Conservation (phyloP, 2,113 vertebrate species). For the Thinocorus orbignyianus region DNA sequence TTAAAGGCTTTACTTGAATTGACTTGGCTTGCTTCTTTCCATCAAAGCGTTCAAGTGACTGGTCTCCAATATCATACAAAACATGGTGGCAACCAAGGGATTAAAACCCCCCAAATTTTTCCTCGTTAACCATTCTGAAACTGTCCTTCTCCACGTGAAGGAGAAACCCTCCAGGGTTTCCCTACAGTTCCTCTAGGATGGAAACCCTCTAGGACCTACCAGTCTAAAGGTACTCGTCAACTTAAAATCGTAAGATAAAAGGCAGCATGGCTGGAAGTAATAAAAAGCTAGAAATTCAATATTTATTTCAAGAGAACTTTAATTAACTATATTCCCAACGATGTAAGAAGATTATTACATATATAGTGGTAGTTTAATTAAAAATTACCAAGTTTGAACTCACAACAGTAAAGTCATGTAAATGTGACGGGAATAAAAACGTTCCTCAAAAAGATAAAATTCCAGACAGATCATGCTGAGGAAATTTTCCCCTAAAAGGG, state of each 20-base stretch:
- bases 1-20: neutral
- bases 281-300: neutral
- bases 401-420: neutral
- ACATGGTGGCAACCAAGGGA: neutral
- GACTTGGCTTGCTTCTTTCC: neutral
- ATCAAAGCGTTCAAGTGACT: neutral
- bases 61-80: neutral
- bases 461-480: neutral
- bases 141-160: neutral
- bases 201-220: neutral
- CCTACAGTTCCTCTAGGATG: no score
- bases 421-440: neutral
- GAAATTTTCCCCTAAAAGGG: accelerated
- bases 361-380: neutral
- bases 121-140: neutral
- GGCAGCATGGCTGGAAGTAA: neutral
- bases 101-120: neutral
- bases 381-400: neutral
- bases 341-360: neutral
- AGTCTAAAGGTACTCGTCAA: neutral
- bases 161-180: no score
- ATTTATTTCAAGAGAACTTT: neutral
- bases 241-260: neutral
- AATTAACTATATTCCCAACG: neutral
- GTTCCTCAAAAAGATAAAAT: neutral